A percentile compares a stretch with the other conserved stretches of the same genome.
Evolutionary conservation across 1,140 invertebrate species (phyloP).

Genomic region (Panagrolaimus sp.): DNA sequence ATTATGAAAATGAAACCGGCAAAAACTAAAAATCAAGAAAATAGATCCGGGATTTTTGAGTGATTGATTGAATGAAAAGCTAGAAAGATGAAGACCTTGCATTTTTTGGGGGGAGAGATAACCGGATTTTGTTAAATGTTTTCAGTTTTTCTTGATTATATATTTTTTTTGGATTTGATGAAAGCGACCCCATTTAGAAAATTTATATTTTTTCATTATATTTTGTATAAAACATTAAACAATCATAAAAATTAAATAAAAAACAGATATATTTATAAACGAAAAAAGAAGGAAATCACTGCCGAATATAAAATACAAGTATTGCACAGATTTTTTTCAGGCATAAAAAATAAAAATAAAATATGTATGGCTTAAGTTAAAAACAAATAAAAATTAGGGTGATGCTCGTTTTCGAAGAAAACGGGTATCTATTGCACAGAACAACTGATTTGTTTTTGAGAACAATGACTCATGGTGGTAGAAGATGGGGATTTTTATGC

Average conservation of each 20-base stretch:
- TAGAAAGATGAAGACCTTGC: too few relatives aligned
- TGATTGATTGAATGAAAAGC: too few relatives aligned
- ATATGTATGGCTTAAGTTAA: not conserved
- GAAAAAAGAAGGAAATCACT: not conserved
- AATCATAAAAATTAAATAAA: not conserved
- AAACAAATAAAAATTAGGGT: conserved; percentile 10
- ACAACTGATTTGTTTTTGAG: not conserved
- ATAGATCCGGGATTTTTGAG: too few relatives aligned
- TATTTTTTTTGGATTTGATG: too few relatives aligned
- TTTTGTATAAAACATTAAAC: not conserved
- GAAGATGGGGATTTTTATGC: conserved; percentile 4
- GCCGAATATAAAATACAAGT: conserved; percentile 6
- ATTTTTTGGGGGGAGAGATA: too few relatives aligned
- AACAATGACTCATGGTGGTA: conserved; percentile 3
- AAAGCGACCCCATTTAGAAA: too few relatives aligned
- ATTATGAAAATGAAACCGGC: too few relatives aligned
- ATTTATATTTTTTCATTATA: too few relatives aligned
- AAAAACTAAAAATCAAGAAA: too few relatives aligned
- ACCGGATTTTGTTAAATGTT: too few relatives aligned
- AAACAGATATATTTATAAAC: conserved; percentile 16
- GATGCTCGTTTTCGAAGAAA: not conserved
- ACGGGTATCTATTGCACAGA: not conserved
- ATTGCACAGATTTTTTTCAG: conserved; percentile 12
- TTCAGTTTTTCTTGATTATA: too few relatives aligned
- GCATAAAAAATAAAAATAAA: not conserved